Conservation (phyloP, 2,888 invertebrate genomes). For the Conchocele bisecta region DNA sequence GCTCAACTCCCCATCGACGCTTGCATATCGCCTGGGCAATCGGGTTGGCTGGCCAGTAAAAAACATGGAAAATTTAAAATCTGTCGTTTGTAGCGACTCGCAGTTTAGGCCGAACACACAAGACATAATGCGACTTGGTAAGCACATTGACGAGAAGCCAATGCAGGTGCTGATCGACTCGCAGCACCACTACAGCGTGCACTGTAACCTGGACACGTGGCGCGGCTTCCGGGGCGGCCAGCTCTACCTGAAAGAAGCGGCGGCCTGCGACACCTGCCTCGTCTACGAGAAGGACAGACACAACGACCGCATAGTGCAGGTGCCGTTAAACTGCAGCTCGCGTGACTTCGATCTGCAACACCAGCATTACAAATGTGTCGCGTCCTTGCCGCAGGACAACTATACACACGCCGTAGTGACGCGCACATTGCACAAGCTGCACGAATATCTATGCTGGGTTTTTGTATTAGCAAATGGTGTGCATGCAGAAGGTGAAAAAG, state of each 20-base stretch:
- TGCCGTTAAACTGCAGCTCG: constrained; percentile 44
- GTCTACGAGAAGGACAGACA: constrained; percentile 52
- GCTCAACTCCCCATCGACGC: constrained; percentile 67
- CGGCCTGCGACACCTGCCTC: constrained; percentile 61
- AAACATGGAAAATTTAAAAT: constrained; percentile 53
- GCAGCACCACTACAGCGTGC: constrained; percentile 27
- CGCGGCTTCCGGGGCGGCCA: constrained; percentile 18
- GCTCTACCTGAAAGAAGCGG: constrained; percentile 62
- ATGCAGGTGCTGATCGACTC: constrained; percentile 46
- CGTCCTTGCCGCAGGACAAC: constrained; percentile 63
- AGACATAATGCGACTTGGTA: constrained; percentile 39
- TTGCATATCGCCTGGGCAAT: constrained; percentile 70
- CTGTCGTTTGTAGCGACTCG: constrained; percentile 59
- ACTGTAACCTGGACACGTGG: constrained; percentile 41
- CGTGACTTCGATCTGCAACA: constrained; percentile 3
- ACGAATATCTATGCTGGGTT: constrained; percentile 69
- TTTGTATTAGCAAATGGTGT: constrained; percentile 60
- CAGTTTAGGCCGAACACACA: constrained; percentile 55
- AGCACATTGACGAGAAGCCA: constrained; percentile 57
- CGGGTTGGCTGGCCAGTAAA: constrained; percentile 71
- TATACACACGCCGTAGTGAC: constrained; percentile 67
- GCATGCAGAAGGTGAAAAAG: constrained; percentile 39
- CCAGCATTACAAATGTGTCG: constrained; percentile 64
- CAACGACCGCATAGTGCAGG: constrained; percentile 35
- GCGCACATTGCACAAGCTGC: constrained; percentile 46